phyloP scores from a whole-genome alignment of 2,797 vertebrate species.

The Halcyon chelicuti region DNA sequence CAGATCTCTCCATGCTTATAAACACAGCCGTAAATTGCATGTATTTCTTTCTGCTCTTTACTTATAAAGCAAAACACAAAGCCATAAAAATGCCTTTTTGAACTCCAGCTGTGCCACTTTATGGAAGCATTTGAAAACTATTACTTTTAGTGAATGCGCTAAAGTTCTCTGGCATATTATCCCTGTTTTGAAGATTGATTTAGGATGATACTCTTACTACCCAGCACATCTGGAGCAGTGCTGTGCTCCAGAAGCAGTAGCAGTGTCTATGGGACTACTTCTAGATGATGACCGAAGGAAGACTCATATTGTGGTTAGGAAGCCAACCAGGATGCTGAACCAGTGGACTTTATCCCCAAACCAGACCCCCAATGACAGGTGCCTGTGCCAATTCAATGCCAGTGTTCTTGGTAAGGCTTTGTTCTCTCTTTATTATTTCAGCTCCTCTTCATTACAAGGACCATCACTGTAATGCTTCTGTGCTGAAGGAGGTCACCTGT shows the following conservation, averaged over 20 bases:
- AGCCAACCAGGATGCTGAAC: background rate
- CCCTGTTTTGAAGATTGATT: slow-evolving; percentile 22
- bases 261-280: background rate
- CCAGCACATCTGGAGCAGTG: background rate
- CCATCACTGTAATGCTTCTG: background rate
- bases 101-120: slow-evolving; percentile 56
- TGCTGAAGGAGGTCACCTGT: background rate
- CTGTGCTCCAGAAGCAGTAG: background rate
- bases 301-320: background rate
- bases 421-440: background rate
- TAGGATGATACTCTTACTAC: background rate
- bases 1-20: background rate
- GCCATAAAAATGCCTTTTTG: slow-evolving; percentile 40
- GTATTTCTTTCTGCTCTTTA: slow-evolving; percentile 37
- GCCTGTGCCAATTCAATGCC: background rate
- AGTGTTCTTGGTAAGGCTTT: background rate
- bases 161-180: background rate
- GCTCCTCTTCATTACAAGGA: background rate
- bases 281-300: background rate
- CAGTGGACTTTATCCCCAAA: background rate
- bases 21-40: background rate
- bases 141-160: slow-evolving; percentile 36
- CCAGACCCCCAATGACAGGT: background rate
- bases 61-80: slow-evolving; percentile 41
- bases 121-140: slow-evolving; percentile 56